A percentile compares a stretch with the other conserved stretches of the same genome.
phyloP scores from a whole-genome alignment of 1,140 invertebrate genomes.

The Tetramorium parvispinum region DNA sequence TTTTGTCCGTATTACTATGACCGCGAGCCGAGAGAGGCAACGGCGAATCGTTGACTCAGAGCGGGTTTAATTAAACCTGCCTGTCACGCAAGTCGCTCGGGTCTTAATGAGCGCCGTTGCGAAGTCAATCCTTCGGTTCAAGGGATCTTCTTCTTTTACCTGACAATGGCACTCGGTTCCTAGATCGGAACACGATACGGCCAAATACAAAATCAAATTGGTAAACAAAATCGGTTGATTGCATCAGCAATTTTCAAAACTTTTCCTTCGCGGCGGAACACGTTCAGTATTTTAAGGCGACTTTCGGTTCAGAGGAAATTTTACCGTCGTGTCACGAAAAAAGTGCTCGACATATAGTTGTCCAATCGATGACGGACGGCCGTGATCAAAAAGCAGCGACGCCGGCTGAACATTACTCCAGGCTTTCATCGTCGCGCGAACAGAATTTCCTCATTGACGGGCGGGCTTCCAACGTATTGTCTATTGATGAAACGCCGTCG shows the following conservation, averaged over 20 bases:
- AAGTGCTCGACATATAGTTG: background rate
- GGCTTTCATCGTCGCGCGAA: background rate
- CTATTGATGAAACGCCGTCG: background rate
- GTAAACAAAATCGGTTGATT: too few relatives aligned
- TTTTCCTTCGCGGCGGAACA: too few relatives aligned
- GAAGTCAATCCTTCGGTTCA: background rate
- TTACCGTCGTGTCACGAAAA: background rate
- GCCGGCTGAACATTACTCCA: background rate
- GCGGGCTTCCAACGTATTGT: too few relatives aligned
- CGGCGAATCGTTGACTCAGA: background rate
- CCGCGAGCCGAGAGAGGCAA: background rate
- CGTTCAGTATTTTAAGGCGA: too few relatives aligned
- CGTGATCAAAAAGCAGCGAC: background rate
- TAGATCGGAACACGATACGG: too few relatives aligned
- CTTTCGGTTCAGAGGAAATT: background rate
- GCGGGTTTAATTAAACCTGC: background rate
- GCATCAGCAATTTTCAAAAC: too few relatives aligned
- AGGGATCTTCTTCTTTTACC: too few relatives aligned
- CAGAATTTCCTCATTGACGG: background rate
- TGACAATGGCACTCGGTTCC: too few relatives aligned
- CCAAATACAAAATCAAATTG: too few relatives aligned
- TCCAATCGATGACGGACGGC: constrained; percentile 7
- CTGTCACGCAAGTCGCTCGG: background rate
- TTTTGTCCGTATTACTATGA: background rate
- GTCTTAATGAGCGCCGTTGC: background rate